phyloP scores from a whole-genome alignment of 1,140 invertebrate genomes.

The Neelides sp. region DNA sequence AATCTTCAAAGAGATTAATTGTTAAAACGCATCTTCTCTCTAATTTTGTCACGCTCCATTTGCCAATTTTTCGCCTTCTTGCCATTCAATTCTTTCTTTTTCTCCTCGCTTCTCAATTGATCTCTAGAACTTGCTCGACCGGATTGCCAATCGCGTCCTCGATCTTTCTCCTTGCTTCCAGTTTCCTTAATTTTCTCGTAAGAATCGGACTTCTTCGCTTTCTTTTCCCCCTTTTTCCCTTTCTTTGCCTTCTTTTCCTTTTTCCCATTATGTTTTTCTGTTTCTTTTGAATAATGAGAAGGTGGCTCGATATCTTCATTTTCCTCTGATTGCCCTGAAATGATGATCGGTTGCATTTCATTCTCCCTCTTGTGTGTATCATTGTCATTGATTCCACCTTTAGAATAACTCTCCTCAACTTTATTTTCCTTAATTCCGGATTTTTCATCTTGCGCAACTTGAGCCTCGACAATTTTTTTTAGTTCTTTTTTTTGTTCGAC shows the following conservation, averaged over 20 bases:
- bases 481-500: too few relatives aligned
- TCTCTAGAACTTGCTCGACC: conserved; percentile 4
- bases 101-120: background rate
- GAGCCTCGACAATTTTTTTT: too few relatives aligned
- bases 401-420: too few relatives aligned
- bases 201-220: background rate
- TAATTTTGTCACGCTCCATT: conserved; percentile 16
- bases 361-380: too few relatives aligned
- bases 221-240: background rate
- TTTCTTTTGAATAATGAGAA: background rate
- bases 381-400: too few relatives aligned
- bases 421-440: too few relatives aligned
- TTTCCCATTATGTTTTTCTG: too few relatives aligned
- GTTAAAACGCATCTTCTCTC: conserved; percentile 14
- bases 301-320: too few relatives aligned
- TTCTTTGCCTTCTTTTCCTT: background rate
- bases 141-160: conserved; percentile 7
- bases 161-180: conserved; percentile 7
- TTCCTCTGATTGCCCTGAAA: too few relatives aligned
- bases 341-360: too few relatives aligned
- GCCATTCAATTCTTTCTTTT: conserved; percentile 1
- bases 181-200: background rate
- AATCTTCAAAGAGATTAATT: background rate
- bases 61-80: conserved; percentile 27
- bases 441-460: too few relatives aligned